phyloP scores from a whole-genome alignment of 2,888 invertebrate genomes.

The Leptopterna dolabrata region DNA sequence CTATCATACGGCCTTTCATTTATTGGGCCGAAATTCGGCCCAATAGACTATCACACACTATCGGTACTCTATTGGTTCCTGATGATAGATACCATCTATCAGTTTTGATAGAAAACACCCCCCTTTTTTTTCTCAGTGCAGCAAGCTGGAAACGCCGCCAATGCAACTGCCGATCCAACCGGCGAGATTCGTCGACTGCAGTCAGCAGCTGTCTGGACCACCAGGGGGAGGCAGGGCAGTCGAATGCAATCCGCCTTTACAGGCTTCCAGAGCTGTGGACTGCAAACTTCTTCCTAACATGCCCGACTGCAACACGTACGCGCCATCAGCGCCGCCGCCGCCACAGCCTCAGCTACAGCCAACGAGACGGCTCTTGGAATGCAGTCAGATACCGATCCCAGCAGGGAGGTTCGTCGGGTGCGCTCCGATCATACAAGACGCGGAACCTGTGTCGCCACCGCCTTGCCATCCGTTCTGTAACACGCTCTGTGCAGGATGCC shows the following conservation, averaged over 20 bases:
- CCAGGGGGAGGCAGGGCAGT: too few species aligned
- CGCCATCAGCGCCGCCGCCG: not conserved
- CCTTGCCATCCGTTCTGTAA: not conserved
- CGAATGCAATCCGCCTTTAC: too few species aligned
- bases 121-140: too few species aligned
- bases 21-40: too few species aligned
- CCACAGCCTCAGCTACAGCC: not conserved
- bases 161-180: not conserved
- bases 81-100: too few species aligned
- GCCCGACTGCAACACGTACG: not conserved
- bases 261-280: not conserved
- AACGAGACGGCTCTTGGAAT: not conserved
- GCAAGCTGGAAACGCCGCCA: not conserved
- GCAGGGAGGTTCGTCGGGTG: not conserved
- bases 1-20: too few species aligned
- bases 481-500: too few species aligned
- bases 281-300: not conserved
- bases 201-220: not conserved
- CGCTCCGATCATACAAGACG: not conserved
- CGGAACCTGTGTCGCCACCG: not conserved
- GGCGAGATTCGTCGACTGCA: not conserved
- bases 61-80: too few species aligned
- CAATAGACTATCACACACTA: too few species aligned
- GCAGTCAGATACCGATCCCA: not conserved
- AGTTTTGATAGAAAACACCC: too few species aligned